phyloP scores from a whole-genome alignment of 2,113 vertebrate genomes.

The Acanthisitta chloris region DNA sequence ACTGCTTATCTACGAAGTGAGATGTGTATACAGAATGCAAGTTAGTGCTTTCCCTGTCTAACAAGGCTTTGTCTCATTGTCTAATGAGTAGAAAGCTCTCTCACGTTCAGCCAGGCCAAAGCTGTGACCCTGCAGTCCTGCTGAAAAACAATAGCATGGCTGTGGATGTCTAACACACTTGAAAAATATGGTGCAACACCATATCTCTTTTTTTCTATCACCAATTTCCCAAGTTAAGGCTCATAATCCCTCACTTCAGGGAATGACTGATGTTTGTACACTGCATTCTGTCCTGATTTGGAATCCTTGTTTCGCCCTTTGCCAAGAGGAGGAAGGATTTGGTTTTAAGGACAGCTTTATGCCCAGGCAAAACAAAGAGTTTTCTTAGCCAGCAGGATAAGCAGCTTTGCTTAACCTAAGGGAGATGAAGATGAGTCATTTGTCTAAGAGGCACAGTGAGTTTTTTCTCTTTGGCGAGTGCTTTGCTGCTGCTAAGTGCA shows the following conservation, averaged over 20 bases:
- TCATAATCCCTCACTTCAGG: not conserved
- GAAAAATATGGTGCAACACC: not conserved
- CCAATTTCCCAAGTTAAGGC: not conserved
- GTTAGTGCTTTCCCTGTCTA: not conserved
- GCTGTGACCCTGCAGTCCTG: not conserved
- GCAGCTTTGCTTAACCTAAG: not conserved
- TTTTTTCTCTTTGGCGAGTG: not conserved
- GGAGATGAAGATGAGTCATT: not conserved
- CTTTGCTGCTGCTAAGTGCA: not conserved
- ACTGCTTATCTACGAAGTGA: not conserved
- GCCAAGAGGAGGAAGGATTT: not conserved
- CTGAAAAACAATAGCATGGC: accelerated
- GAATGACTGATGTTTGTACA: not conserved
- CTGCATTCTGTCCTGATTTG: not conserved
- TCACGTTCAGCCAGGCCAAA: not conserved
- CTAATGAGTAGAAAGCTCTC: not conserved
- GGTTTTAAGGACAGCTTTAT: not conserved
- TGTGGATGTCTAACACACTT: not conserved
- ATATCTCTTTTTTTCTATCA: not conserved
- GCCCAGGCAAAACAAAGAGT: not conserved
- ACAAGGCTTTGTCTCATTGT: not conserved
- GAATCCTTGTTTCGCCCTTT: not conserved
- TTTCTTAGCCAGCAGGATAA: not conserved
- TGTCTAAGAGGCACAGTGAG: not conserved
- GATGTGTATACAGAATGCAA: not conserved